Base-by-base conservation (phyloP, 2,797 vertebrate genomes). In the Cygnus olor region DNA sequence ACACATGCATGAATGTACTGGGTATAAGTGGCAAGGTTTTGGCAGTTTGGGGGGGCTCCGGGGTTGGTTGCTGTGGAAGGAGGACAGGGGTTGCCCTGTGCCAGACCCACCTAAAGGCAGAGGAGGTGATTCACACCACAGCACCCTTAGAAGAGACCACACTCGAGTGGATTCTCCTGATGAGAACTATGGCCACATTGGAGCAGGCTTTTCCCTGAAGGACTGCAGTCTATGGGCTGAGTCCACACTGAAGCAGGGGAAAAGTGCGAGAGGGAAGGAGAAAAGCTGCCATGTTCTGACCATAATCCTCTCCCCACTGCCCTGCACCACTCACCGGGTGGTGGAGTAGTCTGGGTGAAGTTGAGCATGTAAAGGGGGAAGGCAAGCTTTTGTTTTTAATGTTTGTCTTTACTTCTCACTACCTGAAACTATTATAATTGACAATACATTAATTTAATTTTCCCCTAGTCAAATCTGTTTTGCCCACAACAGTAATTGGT, bases 291-390 rank as follows among this genome's bases (percentile, higher is more conserved):
- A 21, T 21, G 20, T 64, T 21, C 18, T 42, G 19, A 44, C 40
- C 42, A 20, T 21, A 44, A 19, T 19, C 53, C 40, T 14, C 63
- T 44, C 40, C 63, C 40, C 28, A 44, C 40, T 30, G 6, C 38
- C 9, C 40, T 20, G 13, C 28, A 42, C 28, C 13, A 21, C 13
- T 64, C 40, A 14, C 17, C 6, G 18, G 8, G 27, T 64, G 18
- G 61, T 30, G 12, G 27, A 42, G 38, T 27, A 19, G 12, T 64
- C 38, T 44, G 14, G 9, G 28, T 32, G 28, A 64, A 77, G 4
- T 0, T 60, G 17, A 66, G 6, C 6, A 7, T 27, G 44, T 2
- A 27, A 58, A 73, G 11, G 2, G 5, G 27, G 6, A 9, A 45
- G 10, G 21, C 78, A 54, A 32, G 47, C 6, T 60, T 6, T 24